Percentiles rank a stretch among this genome's conserved stretches.
Evolutionary conservation across 2,888 invertebrate species (phyloP).

Genomic region (Nebria brevicollis): DNA sequence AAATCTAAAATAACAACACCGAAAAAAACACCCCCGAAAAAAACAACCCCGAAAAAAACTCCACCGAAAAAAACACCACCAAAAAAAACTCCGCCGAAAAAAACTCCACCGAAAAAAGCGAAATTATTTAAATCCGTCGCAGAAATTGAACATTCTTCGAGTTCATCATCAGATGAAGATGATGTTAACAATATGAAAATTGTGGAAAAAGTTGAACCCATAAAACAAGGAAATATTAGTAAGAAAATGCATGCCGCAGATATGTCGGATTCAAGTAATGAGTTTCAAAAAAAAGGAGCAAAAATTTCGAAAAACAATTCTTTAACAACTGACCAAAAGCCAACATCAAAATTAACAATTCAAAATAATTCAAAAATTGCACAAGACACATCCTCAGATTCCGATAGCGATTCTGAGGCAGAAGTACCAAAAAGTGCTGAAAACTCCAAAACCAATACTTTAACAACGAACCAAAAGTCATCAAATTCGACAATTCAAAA

Average conservation of each 20-base stretch:
- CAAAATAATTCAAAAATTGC: not conserved
- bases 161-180: too few species aligned
- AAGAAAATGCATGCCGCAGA: not conserved
- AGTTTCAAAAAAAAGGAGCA: not conserved
- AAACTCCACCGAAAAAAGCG: not conserved
- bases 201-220: too few species aligned
- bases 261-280: not conserved
- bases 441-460: not conserved
- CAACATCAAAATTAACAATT: not conserved
- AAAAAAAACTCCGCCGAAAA: not conserved
- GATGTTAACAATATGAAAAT: too few species aligned
- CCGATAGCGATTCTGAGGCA: not conserved
- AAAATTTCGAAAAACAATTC: not conserved
- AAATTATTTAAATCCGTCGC: not conserved
- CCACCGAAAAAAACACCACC: not conserved
- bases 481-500: not conserved
- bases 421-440: not conserved
- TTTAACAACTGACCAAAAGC: not conserved
- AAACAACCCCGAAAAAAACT: not conserved
- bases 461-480: not conserved
- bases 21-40: not conserved
- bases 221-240: constrained; percentile 5
- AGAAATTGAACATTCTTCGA: too few species aligned
- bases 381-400: not conserved
- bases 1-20: not conserved